These are phyloP conservation scores for Dicyrtoma fusca DNA, from an alignment of 2,888 invertebrate genomes.

Conservation along the genomic window DNA sequence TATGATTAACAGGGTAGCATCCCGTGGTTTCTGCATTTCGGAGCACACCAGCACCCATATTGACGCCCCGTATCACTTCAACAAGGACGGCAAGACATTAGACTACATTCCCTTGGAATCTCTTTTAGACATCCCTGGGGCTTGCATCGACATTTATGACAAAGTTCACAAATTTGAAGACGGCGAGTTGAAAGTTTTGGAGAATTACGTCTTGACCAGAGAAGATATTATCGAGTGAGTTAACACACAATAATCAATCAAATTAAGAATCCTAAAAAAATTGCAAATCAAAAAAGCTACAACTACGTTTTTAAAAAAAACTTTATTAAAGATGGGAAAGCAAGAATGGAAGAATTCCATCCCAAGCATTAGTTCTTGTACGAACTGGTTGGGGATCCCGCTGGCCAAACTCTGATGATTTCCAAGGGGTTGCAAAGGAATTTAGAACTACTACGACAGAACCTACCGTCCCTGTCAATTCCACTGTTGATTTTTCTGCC, in stretches of 20 bases:
- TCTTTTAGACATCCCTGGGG: slow-evolving; percentile 59
- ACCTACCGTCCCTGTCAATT: neutral
- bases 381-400: slow-evolving; percentile 44
- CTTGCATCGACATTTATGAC: slow-evolving; percentile 49
- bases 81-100: slow-evolving; percentile 61
- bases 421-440: slow-evolving; percentile 9
- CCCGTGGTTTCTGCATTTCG: slow-evolving; percentile 56
- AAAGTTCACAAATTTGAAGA: slow-evolving; percentile 44
- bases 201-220: slow-evolving; percentile 46
- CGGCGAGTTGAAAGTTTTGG: slow-evolving; percentile 32
- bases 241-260: neutral
- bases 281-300: no score
- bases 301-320: neutral
- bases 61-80: slow-evolving; percentile 68
- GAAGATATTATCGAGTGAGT: slow-evolving; percentile 49
- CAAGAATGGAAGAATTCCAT: slow-evolving; percentile 47
- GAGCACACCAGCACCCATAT: slow-evolving; percentile 70
- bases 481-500: neutral
- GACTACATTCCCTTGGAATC: slow-evolving; percentile 63
- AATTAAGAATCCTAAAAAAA: neutral
- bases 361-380: slow-evolving; percentile 44
- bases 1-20: slow-evolving; percentile 39
- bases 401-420: slow-evolving; percentile 38
- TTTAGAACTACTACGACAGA: neutral
- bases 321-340: slow-evolving; percentile 46